phyloP scores from a whole-genome alignment of 1,140 invertebrate genomes.

The Hormaphis cornu region DNA sequence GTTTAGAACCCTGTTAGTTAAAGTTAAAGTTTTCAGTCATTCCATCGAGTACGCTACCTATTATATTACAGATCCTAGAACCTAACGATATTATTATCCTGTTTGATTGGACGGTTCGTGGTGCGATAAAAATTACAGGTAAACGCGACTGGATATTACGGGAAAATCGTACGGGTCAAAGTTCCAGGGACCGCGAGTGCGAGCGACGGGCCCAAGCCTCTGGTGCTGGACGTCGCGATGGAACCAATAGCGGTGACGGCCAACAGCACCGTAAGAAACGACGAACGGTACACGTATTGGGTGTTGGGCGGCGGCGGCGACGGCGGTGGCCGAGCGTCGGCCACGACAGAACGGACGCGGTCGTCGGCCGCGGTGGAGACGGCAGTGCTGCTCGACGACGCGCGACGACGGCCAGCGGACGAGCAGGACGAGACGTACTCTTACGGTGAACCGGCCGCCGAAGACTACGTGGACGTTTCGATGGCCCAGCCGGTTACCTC shows the following conservation, averaged over 20 bases:
- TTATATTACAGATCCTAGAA: too few species aligned
- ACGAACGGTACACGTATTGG: background rate
- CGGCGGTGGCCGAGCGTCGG: too few species aligned
- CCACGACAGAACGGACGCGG: background rate
- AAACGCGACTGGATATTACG: background rate
- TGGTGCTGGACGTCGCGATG: background rate
- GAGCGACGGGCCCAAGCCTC: background rate
- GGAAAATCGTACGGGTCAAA: background rate
- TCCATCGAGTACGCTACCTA: too few species aligned
- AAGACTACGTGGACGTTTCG: background rate
- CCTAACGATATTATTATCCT: too few species aligned
- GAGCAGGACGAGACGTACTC: background rate
- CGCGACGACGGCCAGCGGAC: too few species aligned
- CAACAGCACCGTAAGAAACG: background rate
- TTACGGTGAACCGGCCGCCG: background rate
- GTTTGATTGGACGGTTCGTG: background rate
- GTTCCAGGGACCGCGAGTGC: background rate
- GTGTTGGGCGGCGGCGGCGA: background rate
- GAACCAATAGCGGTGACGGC: background rate
- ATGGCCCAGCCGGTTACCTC: background rate
- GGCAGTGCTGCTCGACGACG: background rate
- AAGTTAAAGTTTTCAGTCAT: too few species aligned
- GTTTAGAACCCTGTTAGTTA: too few species aligned
- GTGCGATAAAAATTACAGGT: background rate
- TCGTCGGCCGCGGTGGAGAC: background rate